Evolutionary conservation across 2,797 vertebrate species (phyloP).

Genomic region (Diplodus sargus): DNA sequence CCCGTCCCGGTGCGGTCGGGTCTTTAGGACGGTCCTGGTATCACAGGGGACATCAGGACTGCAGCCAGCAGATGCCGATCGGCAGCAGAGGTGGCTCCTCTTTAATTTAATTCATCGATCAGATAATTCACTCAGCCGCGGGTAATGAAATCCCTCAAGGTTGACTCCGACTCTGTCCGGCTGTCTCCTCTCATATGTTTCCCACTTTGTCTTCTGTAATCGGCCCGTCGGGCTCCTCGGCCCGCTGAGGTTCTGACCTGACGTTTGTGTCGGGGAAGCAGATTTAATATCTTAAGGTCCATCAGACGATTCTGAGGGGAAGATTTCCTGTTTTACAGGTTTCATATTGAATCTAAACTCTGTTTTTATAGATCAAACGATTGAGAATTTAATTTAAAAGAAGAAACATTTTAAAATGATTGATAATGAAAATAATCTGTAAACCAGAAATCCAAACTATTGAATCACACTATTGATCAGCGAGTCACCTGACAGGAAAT

Average conservation of each 20-base stretch:
- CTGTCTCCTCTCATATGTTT: conserved; percentile 33
- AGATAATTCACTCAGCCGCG: conserved; percentile 49
- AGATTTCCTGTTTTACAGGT: no score
- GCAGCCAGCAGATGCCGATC: conserved; percentile 26
- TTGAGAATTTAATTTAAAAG: no score
- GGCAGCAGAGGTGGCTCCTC: conserved; percentile 22
- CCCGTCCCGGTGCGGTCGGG: no score
- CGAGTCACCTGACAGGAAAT: no score
- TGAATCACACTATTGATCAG: no score
- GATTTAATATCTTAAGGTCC: not conserved
- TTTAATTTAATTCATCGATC: conserved; percentile 63
- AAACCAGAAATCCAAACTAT: no score
- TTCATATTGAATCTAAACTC: no score
- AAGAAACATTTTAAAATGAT: no score
- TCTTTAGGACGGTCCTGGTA: not conserved
- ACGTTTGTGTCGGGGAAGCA: not conserved
- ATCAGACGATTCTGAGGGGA: no score
- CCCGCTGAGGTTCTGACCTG: not conserved
- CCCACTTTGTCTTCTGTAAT: conserved; percentile 22
- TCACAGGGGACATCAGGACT: conserved; percentile 12
- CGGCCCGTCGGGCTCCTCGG: not conserved
- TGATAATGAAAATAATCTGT: no score
- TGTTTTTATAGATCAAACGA: no score
- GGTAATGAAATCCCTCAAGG: conserved; percentile 61
- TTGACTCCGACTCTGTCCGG: conserved; percentile 35